Evolutionary conservation across 53 echinoderm and acorn worm species (phyloP).

Genomic region (Holothuria scabra): DNA sequence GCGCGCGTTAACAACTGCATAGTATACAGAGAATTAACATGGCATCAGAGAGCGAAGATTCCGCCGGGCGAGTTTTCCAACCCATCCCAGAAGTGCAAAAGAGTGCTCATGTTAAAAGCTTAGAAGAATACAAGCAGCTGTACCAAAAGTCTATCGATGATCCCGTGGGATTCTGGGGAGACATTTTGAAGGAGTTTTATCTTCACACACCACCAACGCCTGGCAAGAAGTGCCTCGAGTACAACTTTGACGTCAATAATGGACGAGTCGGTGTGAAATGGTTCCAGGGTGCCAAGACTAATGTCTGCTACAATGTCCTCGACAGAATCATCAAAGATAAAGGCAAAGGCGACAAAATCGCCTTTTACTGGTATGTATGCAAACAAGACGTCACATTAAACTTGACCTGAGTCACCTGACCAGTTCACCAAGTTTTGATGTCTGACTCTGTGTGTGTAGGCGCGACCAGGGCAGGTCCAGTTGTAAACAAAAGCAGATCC

Average conservation of each 20-base stretch:
- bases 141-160: conserved; percentile 86
- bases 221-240: conserved; percentile 73
- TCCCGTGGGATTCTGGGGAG: conserved; percentile 84
- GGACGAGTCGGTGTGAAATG: conserved; percentile 85
- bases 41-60: background rate
- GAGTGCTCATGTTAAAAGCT: conserved; percentile 77
- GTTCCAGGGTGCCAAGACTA: conserved; percentile 93
- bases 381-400: background rate
- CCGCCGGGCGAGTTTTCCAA: conserved; percentile 35
- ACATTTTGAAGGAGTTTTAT: conserved; percentile 86
- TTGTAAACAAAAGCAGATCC: too few species aligned
- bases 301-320: conserved; percentile 97
- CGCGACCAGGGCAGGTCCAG: too few species aligned
- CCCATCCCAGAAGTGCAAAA: conserved; percentile 82
- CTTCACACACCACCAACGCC: conserved; percentile 75
- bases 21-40: too few species aligned
- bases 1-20: too few species aligned
- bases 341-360: conserved; percentile 89
- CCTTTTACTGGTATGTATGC: conserved; percentile 87
- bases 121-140: conserved; percentile 80
- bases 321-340: conserved; percentile 85
- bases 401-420: too few species aligned
- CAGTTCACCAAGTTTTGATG: too few species aligned
- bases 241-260: conserved; percentile 87
- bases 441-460: too few species aligned